Evolutionary conservation across 2,797 vertebrate genomes (phyloP).

Genomic region (Anableps anableps): DNA sequence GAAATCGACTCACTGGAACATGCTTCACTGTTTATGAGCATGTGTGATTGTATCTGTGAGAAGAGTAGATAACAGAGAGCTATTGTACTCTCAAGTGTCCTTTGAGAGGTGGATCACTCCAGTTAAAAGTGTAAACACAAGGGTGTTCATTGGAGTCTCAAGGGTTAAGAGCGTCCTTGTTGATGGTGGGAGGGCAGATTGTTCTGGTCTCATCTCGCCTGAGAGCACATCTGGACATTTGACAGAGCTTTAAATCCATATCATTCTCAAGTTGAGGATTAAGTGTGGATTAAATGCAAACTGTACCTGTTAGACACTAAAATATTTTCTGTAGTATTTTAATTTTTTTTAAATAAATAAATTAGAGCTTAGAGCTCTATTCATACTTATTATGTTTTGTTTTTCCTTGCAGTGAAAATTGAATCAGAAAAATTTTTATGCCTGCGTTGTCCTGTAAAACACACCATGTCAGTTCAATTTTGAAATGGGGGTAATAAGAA

Average conservation of each 20-base stretch:
- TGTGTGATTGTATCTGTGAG: constrained; percentile 14
- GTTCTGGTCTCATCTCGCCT: constrained; percentile 16
- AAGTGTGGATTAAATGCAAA: not conserved
- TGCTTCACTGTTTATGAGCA: constrained; percentile 10
- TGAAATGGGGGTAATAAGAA: too few relatives aligned
- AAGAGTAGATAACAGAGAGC: constrained; percentile 11
- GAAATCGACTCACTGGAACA: constrained; percentile 16
- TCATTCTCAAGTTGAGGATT: constrained; percentile 4
- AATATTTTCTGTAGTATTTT: not conserved
- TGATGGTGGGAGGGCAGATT: constrained; percentile 6
- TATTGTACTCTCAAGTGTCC: constrained; percentile 19
- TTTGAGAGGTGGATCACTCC: constrained; percentile 10
- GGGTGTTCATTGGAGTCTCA: constrained; percentile 9
- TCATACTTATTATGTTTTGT: not conserved
- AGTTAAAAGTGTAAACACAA: constrained; percentile 20
- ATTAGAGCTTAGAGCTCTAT: not conserved
- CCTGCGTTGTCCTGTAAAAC: not conserved
- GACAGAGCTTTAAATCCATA: constrained; percentile 19
- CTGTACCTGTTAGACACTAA: not conserved
- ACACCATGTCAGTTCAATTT: not conserved
- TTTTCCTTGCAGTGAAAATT: not conserved
- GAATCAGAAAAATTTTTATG: not conserved
- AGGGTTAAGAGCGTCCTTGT: constrained; percentile 12
- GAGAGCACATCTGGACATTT: constrained; percentile 16
- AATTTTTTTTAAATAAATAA: too few relatives aligned